Base-by-base conservation (phyloP, 2,797 vertebrate genomes). In the Anolis apletophallus region DNA sequence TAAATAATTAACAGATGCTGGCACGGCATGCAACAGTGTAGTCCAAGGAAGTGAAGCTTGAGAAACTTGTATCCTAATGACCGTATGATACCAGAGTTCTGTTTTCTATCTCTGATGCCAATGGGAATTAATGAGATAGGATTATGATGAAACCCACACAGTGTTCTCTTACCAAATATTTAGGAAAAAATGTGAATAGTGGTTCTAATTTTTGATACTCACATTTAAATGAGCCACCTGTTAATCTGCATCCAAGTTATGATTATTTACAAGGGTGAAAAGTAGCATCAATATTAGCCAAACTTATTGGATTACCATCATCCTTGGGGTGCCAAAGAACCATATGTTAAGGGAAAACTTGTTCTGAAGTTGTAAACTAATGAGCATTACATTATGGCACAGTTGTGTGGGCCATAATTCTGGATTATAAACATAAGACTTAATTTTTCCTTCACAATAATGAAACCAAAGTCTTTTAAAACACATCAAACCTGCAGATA, bases 151-250 rank as follows among this genome's bases (percentile, higher is more conserved):
- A 90, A 91, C 89, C 50, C 86, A 75, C 84, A 57, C 72, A 67
- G 16, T 69, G 72, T 69, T 59, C 61, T 46, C 67, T 80, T 85
- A 59, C 55, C 88, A 23, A 0, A 61, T 72, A 16, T 1, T 83
- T 91, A 8, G 1, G n/a, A n/a, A 21, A 17, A 54, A 88, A 85
- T 90, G 54, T 89, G 59, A 93, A 89, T 83, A 84, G 86, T 93
- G 91, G 91, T 88, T 83, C 23, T 89, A 11, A 74, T 81, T 92
- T 93, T 92, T 83, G 76, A 86, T 89, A 86, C 82, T 92, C 73
- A 13, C 81, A 26, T 85, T 84, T 90, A 85, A 93, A 88, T 46
- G 84, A 54, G 86, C 84, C 88, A 92, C 91, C 87, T 87, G 86
- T 93, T 91, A 80, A 34, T 90, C 79, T 88, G 76, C 86, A 71